Base-by-base conservation (phyloP, 2,797 vertebrate species). In the Sebastes miniatus region DNA sequence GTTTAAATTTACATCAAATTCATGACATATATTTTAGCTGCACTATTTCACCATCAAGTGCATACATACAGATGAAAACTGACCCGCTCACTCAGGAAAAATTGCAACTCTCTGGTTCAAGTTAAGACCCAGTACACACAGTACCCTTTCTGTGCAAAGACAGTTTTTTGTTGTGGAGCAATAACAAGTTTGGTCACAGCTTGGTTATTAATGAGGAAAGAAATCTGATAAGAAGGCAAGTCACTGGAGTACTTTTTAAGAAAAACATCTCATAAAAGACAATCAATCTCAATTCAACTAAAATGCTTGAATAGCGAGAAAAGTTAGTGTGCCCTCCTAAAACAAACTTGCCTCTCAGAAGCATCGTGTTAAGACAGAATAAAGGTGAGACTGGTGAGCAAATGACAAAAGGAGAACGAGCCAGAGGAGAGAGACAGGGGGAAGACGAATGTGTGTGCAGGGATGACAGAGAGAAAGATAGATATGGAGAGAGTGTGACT, bases 371-470 rank as follows among this genome's bases (percentile, higher is more conserved):
- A n/a, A 24, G 59, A 78, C 66, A 76, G 67, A 75, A 73, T 32
- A 83, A 84, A 89, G 85, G 69, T 69, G 86, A 79, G 78, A 72
- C 52, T 36, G 70, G 66, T 81, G 74, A 87, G 88, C 86, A 93
- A 93, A 93, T 92, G 87, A 85, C 89, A 93, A 76, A 86, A 34
- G 43, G 54, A 78, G 77, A 79, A 70, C 16, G 29, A 75, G 71
- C 57, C 27, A 18, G 39, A 83, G 5, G 76, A 78, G 54, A 63
- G 56, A 76, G 92, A 92, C 89, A 87, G 86, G 66, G 9, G 18
- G 79, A 91, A 91, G 93, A 94, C 2, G 80, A 71, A 92, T 93
- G 83, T 86, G 88, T 91, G 84, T 92, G 79, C 85, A 69, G 36
- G 56, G 77, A 79, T 67, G 89, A 91, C 91, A 94, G 83, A 75